Evolutionary conservation across 2,797 vertebrate genomes (phyloP).

Genomic region (Hemitrygon akajei): DNA sequence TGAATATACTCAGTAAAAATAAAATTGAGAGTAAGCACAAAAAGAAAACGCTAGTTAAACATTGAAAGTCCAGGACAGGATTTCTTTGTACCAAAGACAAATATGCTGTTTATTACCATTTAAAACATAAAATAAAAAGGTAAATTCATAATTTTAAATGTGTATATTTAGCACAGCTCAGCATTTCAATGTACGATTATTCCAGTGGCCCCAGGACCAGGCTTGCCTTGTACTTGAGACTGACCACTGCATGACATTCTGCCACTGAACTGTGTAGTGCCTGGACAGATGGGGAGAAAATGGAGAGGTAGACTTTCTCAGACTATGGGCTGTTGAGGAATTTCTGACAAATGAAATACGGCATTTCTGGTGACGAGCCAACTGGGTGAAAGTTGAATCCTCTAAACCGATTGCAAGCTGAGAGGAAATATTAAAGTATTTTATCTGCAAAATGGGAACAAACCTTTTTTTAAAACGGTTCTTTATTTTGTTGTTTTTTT

Average conservation of each 20-base stretch:
- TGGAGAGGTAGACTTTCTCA: slow-evolving; percentile 40
- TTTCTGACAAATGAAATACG: slow-evolving; percentile 43
- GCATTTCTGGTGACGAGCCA: slow-evolving; percentile 46
- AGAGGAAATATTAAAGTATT: slow-evolving; percentile 22
- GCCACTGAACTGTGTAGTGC: neutral
- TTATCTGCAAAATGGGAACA: slow-evolving; percentile 39
- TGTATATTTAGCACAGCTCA: neutral
- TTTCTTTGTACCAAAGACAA: neutral
- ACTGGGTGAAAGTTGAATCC: slow-evolving; percentile 56
- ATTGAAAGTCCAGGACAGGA: neutral
- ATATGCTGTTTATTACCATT: neutral
- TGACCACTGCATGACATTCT: neutral
- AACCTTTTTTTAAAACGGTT: slow-evolving; percentile 11
- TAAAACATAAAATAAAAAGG: neutral
- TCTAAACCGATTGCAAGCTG: neutral
- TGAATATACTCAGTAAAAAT: neutral
- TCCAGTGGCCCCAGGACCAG: neutral
- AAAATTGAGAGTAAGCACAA: neutral
- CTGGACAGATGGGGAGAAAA: neutral
- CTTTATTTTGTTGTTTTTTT: slow-evolving; percentile 27
- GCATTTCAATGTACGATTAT: neutral
- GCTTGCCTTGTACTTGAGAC: neutral
- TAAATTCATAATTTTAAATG: no score
- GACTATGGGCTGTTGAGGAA: slow-evolving; percentile 48
- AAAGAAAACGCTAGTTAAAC: neutral